Evolutionary conservation across 2,797 vertebrate species (phyloP).

Genomic region (Paratrypauchen microcephalus): DNA sequence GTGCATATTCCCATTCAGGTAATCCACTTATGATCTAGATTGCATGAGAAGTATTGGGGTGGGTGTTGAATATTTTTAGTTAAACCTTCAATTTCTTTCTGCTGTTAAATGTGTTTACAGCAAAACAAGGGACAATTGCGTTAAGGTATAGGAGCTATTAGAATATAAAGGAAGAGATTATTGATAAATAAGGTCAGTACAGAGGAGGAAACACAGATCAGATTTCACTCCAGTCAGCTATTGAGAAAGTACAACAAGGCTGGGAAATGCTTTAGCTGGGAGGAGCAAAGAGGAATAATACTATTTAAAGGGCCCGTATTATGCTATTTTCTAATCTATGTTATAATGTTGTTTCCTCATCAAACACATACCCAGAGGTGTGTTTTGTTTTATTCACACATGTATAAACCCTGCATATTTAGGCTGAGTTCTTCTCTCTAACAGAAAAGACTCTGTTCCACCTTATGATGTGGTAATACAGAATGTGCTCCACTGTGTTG

Average conservation of each 20-base stretch:
- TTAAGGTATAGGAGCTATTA: background rate
- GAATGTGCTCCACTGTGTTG: too few relatives aligned
- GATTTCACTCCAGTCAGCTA: slow-evolving; percentile 5
- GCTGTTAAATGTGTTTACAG: background rate
- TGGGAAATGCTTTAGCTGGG: slow-evolving; percentile 10
- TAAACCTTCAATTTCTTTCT: background rate
- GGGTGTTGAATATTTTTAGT: background rate
- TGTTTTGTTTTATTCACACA: too few relatives aligned
- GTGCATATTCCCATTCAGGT: background rate
- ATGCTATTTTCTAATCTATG: too few relatives aligned
- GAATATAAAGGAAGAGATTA: slow-evolving; percentile 1
- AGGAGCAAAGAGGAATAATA: background rate
- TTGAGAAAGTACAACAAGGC: slow-evolving; percentile 12
- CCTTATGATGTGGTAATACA: too few relatives aligned
- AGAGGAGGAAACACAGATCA: slow-evolving; percentile 11
- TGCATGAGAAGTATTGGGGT: background rate
- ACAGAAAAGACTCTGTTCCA: too few relatives aligned
- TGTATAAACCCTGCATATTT: too few relatives aligned
- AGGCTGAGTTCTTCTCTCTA: too few relatives aligned
- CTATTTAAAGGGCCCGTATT: background rate
- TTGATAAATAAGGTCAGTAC: slow-evolving; percentile 7
- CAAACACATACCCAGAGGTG: too few relatives aligned
- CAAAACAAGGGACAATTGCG: background rate
- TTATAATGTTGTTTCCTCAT: too few relatives aligned
- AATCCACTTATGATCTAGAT: background rate